Evolutionary conservation across 2,888 invertebrate species (phyloP).

Genomic region (Pogonocherus hispidulus): DNA sequence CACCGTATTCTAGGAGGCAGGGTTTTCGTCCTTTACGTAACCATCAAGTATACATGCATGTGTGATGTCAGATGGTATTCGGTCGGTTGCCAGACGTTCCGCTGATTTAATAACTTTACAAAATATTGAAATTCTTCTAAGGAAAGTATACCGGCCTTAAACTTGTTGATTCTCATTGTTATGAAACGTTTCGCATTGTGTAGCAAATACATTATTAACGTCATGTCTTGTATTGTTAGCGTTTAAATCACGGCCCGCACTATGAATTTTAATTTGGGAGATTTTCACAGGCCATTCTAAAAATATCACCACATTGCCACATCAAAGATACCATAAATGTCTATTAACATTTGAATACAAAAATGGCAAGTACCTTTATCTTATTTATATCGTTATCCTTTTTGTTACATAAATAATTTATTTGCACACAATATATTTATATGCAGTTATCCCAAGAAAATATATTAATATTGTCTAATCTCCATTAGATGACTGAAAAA

Average conservation of each 20-base stretch:
- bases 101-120: conserved; percentile 39
- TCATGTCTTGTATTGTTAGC: conserved; percentile 9
- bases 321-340: neutral
- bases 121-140: conserved; percentile 39
- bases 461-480: too few relatives aligned
- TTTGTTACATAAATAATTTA: too few relatives aligned
- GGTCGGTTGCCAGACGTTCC: conserved; percentile 31
- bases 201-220: conserved; percentile 18
- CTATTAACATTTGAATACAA: neutral
- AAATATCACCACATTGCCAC: neutral
- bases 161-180: conserved; percentile 50
- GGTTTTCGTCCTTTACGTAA: conserved; percentile 65
- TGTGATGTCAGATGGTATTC: conserved; percentile 54
- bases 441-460: too few relatives aligned
- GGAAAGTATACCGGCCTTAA: conserved; percentile 55
- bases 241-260: neutral
- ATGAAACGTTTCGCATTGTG: conserved; percentile 33
- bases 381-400: neutral
- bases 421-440: too few relatives aligned
- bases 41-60: conserved; percentile 50
- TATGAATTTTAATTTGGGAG: neutral
- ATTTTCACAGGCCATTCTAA: neutral
- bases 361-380: neutral
- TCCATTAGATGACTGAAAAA: too few relatives aligned
- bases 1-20: conserved; percentile 36